Base-by-base conservation (phyloP, 2,888 invertebrate genomes). In the Drosophila infuscata region DNA sequence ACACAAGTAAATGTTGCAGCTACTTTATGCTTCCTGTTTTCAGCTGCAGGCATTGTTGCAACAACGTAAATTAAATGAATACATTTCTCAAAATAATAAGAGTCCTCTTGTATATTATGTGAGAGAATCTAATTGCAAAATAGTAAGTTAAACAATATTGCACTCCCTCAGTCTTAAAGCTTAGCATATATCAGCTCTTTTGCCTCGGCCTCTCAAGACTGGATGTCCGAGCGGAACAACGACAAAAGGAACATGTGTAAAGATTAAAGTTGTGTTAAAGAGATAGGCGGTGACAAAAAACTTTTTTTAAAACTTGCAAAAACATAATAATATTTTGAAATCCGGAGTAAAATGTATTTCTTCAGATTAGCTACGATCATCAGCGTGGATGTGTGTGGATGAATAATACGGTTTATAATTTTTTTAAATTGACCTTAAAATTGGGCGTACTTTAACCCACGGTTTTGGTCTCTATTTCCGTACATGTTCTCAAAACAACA, bases 1-100 rank as follows among this genome's bases (percentile, higher is more conserved):
- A 77, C 76, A 62, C 62, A 72, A 65, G 62, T 64, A 72, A 65
- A 38, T 57, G 63, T 69, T 81, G 80, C 58, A n/a, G 33, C 36
- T 41, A 41, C 57, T 49, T 46, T 48, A 29, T 53, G 61, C 53
- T 70, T 79, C 74, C 67, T 74, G 70, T 58, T 74, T 67, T 17
- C 30, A 57, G 75, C 63, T 69, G 63, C 57, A 68, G 57, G 25
- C 61, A 64, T 74, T 78, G 65, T 66, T 69, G 68, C 79, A 75
- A 53, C 57, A 43, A 65, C 51, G 48, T 51, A 59, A 65, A 61
- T 64, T 58, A 38, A 65, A 66, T 66, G 59, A 70, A 46, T 68
- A 43, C 43, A 68, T 56, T 67, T 62, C 56, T 67, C 38, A 58
- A 66, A 20, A 32, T 20, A 33, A 43, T 4, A 33, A 20, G 8